Conservation (phyloP, 2,888 invertebrate species). For the Andricus curvator region DNA sequence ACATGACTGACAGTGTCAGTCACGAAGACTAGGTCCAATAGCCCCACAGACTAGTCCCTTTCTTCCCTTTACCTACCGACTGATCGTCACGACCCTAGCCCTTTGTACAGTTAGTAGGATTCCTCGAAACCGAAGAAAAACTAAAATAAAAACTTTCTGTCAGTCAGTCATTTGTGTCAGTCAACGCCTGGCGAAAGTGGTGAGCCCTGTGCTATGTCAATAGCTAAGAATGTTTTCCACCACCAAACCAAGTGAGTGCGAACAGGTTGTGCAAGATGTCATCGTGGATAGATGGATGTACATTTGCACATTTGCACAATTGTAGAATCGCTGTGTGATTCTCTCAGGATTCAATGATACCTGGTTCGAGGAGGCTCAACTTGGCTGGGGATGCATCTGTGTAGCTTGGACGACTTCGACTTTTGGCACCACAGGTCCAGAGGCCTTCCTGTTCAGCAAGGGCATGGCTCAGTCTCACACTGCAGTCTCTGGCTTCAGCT, state of each 20-base stretch:
- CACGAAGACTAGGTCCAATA: too few species aligned
- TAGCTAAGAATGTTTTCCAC: constrained; percentile 19
- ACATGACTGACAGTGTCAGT: too few species aligned
- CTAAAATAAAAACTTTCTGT: too few species aligned
- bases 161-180: too few species aligned
- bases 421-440: constrained; percentile 75
- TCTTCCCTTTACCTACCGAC: too few species aligned
- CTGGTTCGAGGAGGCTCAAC: constrained; percentile 75
- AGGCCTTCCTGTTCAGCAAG: constrained; percentile 74
- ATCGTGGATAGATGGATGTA: constrained; percentile 26
- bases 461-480: constrained; percentile 72
- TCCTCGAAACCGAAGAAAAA: too few species aligned
- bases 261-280: constrained; percentile 41
- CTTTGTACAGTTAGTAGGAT: too few species aligned
- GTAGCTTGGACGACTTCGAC: constrained; percentile 70
- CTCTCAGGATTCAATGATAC: constrained; percentile 72
- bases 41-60: too few species aligned
- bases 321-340: constrained; percentile 41
- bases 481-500: constrained; percentile 74
- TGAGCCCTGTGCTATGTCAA: background rate
- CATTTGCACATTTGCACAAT: constrained; percentile 2
- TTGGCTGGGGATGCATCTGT: constrained; percentile 75
- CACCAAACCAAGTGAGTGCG: constrained; percentile 39
- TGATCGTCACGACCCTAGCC: too few species aligned
- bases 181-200: too few species aligned